These are phyloP conservation scores for Trypoxylon attenuatum DNA, from an alignment of 2,888 invertebrate genomes.

Conservation along the genomic window DNA sequence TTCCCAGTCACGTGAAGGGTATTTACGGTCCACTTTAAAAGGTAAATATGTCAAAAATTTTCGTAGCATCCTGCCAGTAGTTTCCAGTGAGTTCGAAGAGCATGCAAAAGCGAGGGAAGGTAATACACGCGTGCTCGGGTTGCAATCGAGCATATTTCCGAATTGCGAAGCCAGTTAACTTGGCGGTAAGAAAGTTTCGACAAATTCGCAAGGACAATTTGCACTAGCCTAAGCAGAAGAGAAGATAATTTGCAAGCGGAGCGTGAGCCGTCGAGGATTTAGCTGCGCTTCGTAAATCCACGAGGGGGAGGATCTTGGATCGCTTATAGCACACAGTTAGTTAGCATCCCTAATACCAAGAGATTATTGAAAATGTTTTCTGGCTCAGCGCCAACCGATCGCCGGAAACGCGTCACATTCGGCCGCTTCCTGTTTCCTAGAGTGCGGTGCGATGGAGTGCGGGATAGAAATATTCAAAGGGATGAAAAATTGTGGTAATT, in stretches of 20 bases:
- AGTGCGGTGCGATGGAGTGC: too few relatives aligned
- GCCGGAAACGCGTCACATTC: constrained; percentile 14
- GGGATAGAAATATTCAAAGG: constrained; percentile 6
- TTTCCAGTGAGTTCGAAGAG: not conserved
- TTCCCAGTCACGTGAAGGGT: not conserved
- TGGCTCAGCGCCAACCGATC: not conserved
- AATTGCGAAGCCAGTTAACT: too few relatives aligned
- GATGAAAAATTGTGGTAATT: constrained; percentile 31
- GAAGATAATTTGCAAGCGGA: not conserved
- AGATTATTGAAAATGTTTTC: constrained; percentile 26
- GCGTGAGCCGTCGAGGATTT: not conserved
- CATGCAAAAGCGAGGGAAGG: too few relatives aligned
- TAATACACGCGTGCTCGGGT: too few relatives aligned
- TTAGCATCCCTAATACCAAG: constrained; percentile 5
- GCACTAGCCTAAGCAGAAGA: not conserved
- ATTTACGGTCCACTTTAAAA: not conserved
- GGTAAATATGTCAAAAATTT: not conserved
- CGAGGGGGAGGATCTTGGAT: not conserved
- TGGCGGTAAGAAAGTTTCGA: too few relatives aligned
- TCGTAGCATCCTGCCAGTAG: not conserved
- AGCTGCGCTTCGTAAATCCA: not conserved
- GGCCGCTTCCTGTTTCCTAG: constrained; percentile 11
- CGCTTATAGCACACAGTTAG: not conserved
- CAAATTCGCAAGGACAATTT: not conserved
- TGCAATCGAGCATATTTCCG: too few relatives aligned